phyloP scores from a whole-genome alignment of 1,140 invertebrate genomes.

The Drosophila rhopaloa region DNA sequence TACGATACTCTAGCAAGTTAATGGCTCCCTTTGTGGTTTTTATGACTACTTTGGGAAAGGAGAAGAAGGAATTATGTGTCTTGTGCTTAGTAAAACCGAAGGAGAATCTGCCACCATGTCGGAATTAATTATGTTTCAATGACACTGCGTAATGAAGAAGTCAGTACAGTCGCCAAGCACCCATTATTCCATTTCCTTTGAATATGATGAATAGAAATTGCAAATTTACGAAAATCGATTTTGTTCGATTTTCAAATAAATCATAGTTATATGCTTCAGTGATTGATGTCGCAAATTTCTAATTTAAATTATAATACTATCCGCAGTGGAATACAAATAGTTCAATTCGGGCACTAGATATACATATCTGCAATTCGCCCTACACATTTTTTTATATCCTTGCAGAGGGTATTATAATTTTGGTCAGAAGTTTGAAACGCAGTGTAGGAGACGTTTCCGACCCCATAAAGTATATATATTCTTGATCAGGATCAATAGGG shows the following conservation, averaged over 20 bases:
- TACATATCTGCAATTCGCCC: too few species aligned
- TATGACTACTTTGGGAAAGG: conserved; percentile 21
- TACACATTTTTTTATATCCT: too few species aligned
- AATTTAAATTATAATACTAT: too few species aligned
- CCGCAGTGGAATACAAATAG: too few species aligned
- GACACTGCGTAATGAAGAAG: conserved; percentile 26
- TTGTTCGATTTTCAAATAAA: conserved; percentile 4
- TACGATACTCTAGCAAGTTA: conserved; percentile 14
- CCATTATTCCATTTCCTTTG: conserved; percentile 14
- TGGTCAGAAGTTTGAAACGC: too few species aligned
- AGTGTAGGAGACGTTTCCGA: too few species aligned
- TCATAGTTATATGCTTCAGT: neutral
- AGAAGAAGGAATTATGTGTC: neutral
- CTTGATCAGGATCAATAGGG: too few species aligned
- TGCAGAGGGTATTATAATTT: too few species aligned
- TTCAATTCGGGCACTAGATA: too few species aligned
- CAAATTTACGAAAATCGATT: conserved; percentile 37
- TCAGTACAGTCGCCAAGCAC: neutral
- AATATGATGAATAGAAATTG: conserved; percentile 71
- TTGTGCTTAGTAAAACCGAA: conserved; percentile 1
- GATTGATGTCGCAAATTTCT: neutral
- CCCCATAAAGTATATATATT: too few species aligned
- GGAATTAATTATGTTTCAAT: conserved; percentile 36
- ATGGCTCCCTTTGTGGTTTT: conserved; percentile 24
- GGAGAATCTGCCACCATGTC: conserved; percentile 22